Base-by-base conservation (phyloP, 53 echinoderm and acorn worm genomes). In the Holothuria leucospilota region DNA sequence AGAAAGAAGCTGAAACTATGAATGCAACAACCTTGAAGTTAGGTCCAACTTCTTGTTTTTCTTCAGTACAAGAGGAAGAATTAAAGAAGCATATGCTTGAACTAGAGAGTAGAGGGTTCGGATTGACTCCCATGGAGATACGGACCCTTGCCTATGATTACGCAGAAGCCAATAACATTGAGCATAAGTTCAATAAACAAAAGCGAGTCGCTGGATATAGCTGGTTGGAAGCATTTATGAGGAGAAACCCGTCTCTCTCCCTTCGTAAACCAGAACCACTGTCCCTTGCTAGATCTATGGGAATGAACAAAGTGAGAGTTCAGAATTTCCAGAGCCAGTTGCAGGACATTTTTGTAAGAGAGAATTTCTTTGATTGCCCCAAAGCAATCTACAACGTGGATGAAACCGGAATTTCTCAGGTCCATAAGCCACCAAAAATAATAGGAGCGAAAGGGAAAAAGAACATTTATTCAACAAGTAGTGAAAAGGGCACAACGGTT, bases 401-500 rank as follows among this genome's bases (percentile, higher is more conserved):
- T 51, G 91, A 91, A 69, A 65, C 88, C 1, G 88, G 92, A 29
- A 74, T 71, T 12, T 49, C 85, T 0, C 59, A 85, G 81, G 65
- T 78, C 15, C 88, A 88, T 69, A 75, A 30, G 78, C 6, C 64
- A 65, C 52, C 52, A n/a, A 82, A 39, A 39, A 73, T 87, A 5
- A 78, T 88, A 7, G 92, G 85, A 0, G 51, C 61, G 14, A 91
- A 87, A 84, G 91, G 91, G 41, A 91, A 84, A 40, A 11, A 65
- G 4, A 77, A 84, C 1, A 88, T 84, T 29, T 59, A 88, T 13
- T 28, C n/a, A n/a, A n/a, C 91, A 65, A 53, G 82, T 53, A 10
- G 82, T 59, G 91, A 87, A 67, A 91, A 39, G 71, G 87, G 87
- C 2, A 77, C 87, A 25, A 87, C 72, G 69, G 87, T 91, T 82